Percentiles rank a stretch among this genome's conserved stretches.
Conservation (phyloP, 2,888 invertebrate species). For the Pachydiplax longipennis region DNA sequence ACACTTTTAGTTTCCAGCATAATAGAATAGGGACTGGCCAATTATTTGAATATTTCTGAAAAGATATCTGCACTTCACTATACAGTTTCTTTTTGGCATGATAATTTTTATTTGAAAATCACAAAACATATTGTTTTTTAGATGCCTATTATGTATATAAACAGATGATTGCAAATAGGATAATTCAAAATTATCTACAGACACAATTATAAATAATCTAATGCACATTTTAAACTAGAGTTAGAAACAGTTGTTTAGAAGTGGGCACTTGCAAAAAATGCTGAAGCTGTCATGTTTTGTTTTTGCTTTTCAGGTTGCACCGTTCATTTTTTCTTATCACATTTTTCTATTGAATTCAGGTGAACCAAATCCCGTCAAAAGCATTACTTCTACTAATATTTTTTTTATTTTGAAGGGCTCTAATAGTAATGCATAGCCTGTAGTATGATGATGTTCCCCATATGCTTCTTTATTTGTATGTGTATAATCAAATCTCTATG, state of each 20-base stretch:
- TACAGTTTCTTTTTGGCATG: conserved; percentile 29
- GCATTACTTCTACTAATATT: conserved; percentile 28
- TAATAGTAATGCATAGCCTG: conserved; percentile 37
- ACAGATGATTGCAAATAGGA: not conserved
- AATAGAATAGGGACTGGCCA: not conserved
- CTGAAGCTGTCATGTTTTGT: conserved; percentile 41
- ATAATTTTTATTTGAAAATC: conserved; percentile 15
- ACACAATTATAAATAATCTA: conserved; percentile 9
- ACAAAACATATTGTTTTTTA: conserved; percentile 5
- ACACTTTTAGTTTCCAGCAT: not conserved
- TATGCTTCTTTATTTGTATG: conserved; percentile 19
- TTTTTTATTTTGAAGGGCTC: conserved; percentile 42
- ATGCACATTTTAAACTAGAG: conserved; percentile 21
- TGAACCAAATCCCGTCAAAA: conserved; percentile 31
- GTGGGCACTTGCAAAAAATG: conserved; percentile 38
- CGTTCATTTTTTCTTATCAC: conserved; percentile 41
- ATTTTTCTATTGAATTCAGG: conserved; percentile 41
- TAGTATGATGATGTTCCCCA: conserved; percentile 25
- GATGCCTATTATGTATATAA: conserved; percentile 26
- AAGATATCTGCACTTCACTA: conserved; percentile 19
- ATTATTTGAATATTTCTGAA: not conserved
- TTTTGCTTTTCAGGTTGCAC: conserved; percentile 45
- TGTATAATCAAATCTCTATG: conserved; percentile 27
- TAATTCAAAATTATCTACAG: not conserved
- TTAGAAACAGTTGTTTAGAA: conserved; percentile 26